Evolutionary conservation across 2,113 vertebrate species (phyloP).

Genomic region (Nipponia nippon): DNA sequence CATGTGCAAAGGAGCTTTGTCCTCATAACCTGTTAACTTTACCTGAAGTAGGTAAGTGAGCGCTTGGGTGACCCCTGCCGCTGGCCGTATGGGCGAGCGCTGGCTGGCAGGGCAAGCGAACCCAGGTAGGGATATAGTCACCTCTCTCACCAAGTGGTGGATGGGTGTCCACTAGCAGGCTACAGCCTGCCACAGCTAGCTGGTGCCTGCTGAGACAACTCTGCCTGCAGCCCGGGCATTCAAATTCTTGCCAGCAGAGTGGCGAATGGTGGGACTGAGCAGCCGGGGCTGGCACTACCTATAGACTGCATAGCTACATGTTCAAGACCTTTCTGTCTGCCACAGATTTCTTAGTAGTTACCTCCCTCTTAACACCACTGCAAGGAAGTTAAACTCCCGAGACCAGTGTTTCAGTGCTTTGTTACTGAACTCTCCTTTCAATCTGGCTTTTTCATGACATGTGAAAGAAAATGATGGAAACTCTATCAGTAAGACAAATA

Average conservation of each 20-base stretch:
- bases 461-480: neutral
- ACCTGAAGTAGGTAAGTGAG: neutral
- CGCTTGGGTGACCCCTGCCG: neutral
- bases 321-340: neutral
- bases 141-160: neutral
- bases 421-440: neutral
- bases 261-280: neutral
- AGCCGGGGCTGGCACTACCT: neutral
- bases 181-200: neutral
- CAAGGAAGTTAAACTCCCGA: neutral
- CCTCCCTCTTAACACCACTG: neutral
- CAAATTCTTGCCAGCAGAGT: neutral
- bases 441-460: fast-evolving
- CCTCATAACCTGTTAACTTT: neutral
- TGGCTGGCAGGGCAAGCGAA: neutral
- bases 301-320: neutral
- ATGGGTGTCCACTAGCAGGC: neutral
- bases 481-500: neutral
- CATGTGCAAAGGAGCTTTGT: neutral
- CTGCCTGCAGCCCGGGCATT: neutral
- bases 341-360: neutral
- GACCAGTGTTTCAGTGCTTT: neutral
- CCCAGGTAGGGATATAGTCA: neutral
- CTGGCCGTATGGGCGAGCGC: neutral
- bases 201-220: neutral